Percentiles rank a stretch among this genome's conserved stretches.
phyloP scores from a whole-genome alignment of 2,113 vertebrate genomes.

The Solenodon paradoxus region DNA sequence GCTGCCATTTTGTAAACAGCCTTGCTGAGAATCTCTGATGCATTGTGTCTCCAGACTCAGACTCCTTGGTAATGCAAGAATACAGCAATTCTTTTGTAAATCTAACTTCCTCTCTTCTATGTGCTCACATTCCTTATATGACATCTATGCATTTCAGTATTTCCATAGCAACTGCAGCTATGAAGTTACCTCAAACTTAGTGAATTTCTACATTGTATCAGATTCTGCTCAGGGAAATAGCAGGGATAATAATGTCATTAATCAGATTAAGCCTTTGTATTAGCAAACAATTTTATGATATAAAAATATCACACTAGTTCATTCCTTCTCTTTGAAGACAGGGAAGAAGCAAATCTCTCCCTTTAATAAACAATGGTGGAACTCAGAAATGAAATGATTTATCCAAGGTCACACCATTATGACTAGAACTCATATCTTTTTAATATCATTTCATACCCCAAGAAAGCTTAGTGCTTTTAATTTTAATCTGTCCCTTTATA shows the following conservation, averaged over 20 bases:
- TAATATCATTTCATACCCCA: background rate
- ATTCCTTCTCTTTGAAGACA: background rate
- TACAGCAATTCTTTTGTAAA: background rate
- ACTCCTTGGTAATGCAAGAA: background rate
- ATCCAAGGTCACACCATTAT: background rate
- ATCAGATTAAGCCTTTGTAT: background rate
- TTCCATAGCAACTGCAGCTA: slow-evolving; percentile 41
- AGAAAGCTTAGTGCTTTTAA: background rate
- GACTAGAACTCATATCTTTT: background rate
- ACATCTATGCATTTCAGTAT: slow-evolving; percentile 15
- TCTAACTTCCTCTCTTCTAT: background rate
- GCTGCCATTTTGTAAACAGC: slow-evolving; percentile 35
- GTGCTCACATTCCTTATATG: background rate
- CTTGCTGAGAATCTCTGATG: background rate
- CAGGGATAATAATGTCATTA: background rate
- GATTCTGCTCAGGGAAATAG: background rate
- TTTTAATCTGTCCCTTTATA: slow-evolving; percentile 3
- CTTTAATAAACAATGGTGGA: background rate
- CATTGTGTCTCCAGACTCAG: background rate
- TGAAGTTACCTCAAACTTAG: slow-evolving; percentile 16
- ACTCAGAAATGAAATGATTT: background rate
- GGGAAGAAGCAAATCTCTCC: background rate
- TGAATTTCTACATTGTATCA: slow-evolving; percentile 8
- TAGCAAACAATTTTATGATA: background rate
- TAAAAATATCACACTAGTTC: background rate